These are phyloP conservation scores for Phragmatobia fuliginosa DNA, from an alignment of 2,888 invertebrate species.

Conservation along the genomic window DNA sequence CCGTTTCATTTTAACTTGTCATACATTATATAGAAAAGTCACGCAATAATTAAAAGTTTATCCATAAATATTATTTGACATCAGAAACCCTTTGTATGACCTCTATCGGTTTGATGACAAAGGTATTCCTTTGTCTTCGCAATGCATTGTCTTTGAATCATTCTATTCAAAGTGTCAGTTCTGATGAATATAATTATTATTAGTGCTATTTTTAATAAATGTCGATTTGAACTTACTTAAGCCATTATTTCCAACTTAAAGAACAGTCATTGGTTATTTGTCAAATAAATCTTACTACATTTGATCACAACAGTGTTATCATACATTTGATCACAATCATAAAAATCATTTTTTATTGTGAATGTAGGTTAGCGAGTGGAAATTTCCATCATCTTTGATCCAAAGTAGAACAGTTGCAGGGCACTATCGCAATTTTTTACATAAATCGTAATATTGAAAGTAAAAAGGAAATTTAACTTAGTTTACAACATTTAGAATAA, in stretches of 20 bases:
- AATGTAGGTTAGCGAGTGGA: background rate
- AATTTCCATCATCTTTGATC: background rate
- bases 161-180: constrained; percentile 21
- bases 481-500: background rate
- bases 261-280: background rate
- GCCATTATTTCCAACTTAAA: background rate
- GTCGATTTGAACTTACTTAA: background rate
- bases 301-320: background rate
- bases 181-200: constrained; percentile 11
- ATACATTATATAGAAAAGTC: too few relatives aligned
- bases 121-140: constrained; percentile 32
- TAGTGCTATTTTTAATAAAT: background rate
- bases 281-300: background rate
- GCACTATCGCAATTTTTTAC: constrained; percentile 1
- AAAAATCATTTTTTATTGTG: background rate
- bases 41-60: background rate
- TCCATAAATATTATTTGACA: background rate
- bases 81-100: background rate
- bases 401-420: background rate
- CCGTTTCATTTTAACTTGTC: too few relatives aligned
- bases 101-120: constrained; percentile 37
- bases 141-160: constrained; percentile 32
- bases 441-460: background rate
- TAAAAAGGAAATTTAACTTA: background rate
- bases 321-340: too few relatives aligned